Percentiles rank a stretch among this genome's conserved stretches.
phyloP scores from a whole-genome alignment of 2,113 vertebrate genomes.

The Corynorhinus townsendii region DNA sequence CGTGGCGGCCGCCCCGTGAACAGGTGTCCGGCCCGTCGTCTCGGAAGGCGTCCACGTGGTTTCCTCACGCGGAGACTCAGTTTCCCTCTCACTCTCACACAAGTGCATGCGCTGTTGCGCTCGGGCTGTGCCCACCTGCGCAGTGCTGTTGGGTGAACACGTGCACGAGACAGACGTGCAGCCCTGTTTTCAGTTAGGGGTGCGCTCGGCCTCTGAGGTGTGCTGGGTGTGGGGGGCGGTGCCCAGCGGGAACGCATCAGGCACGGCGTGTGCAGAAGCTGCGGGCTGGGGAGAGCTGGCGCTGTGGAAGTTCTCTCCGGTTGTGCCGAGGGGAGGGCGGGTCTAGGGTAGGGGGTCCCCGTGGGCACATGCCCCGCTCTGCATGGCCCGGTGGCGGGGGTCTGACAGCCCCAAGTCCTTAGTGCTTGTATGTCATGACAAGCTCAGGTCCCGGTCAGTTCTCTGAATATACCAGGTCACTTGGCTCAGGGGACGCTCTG shows the following conservation, averaged over 20 bases:
- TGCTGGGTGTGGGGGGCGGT: fast-evolving
- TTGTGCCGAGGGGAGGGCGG: no score
- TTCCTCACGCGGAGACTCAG: fast-evolving
- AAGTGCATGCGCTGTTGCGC: fast-evolving
- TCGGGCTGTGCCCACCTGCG: fast-evolving
- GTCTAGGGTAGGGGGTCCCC: neutral
- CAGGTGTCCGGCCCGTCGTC: fast-evolving
- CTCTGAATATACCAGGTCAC: no score
- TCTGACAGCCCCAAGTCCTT: neutral
- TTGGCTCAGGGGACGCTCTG: fast-evolving
- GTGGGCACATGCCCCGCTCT: neutral
- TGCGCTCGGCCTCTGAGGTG: fast-evolving
- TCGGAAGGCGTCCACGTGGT: neutral
- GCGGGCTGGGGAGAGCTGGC: neutral
- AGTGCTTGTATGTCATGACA: fast-evolving
- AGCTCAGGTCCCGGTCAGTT: neutral
- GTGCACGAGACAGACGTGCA: fast-evolving
- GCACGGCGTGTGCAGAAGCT: neutral
- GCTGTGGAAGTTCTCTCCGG: neutral
- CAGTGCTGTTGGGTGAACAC: fast-evolving
- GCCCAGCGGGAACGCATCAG: no score
- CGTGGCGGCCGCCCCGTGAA: fast-evolving
- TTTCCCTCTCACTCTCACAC: fast-evolving
- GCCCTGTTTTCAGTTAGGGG: fast-evolving
- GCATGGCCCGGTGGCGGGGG: neutral